Base-by-base conservation (phyloP, 2,888 invertebrate genomes). In the Parnassius smintheus region DNA sequence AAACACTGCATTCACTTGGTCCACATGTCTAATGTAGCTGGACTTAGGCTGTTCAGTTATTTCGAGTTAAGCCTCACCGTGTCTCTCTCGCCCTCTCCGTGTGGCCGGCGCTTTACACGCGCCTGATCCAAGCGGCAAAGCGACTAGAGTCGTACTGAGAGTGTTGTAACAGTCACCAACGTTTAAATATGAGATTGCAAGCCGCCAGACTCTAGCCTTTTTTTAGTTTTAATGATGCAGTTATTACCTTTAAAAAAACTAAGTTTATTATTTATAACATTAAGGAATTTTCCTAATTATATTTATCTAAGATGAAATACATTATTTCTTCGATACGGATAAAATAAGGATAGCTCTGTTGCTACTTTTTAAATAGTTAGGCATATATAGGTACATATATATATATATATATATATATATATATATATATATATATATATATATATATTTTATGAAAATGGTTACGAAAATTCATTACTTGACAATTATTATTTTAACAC, bases 131-230 rank as follows among this genome's bases (percentile, higher is more conserved):
- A 90, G 82, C 92, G 92, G 92, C 92, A 92, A 91, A 91, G 92
- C 92, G 92, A 92, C 92, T 92, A 92, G 92, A 92, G 92, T 87
- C 91, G 87, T 85, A 92, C 92, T 92, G 92, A 91, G 85, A 78
- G 85, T 90, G 87, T 90, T 89, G 88, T 87, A 90, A 90, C 88
- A 78, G 78, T 77, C 82, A 74, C 85, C 86, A 86, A 88, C 85
- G 86, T 84, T 91, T 91, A 91, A 89, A 90, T 91, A 91, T 90
- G 82, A 89, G 81, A 78, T 84, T 88, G 85, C 80, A 86, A 71
- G 77, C 75, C 72, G 61, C 57, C 50, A 59, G 42, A 62, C 63
- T 64, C 57, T 57, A 46, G 54, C 35, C 50, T 35, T 60, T 53
- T 53, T 58, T 67, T 49, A 18, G 41, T 54, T 56, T 46, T 45